Base-by-base conservation (phyloP, 2,888 invertebrate genomes). In the Lepidochitona cinerea region DNA sequence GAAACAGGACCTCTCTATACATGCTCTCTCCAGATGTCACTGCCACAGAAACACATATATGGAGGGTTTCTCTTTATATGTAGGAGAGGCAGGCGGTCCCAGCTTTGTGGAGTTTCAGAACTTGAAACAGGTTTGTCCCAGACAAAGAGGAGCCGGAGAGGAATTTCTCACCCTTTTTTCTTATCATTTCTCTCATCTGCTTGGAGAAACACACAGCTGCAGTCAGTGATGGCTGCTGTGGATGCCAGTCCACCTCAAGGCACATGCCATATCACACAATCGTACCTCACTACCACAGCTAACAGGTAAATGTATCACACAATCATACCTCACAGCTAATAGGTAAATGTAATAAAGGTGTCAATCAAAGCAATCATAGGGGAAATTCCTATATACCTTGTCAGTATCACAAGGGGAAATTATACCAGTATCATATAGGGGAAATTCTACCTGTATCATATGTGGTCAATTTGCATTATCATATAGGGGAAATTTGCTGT, bases 141-240 rank as follows among this genome's bases (percentile, higher is more conserved):
- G 59, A 59, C 59, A 59, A 59, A 59, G 59, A 59, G 59, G 59
- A 59, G 59, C 59, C 59, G 29, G 59, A 4, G 29, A 59, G 59
- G 59, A 59, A 59, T 59, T 59, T 59, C 59, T 59, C 59, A 26
- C 59, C 29, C 59, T 59, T 59, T 59, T 59, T 59, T 59, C 59
- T 59, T 59, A 59, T 59, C 59, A 59, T 29, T 32, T 59, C 59
- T 59, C 59, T 59, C 59, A 59, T 59, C 59, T 59, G 59, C 59
- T 32, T 59, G 23, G 29, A 59, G 14, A 59, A 59, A 4, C 59
- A 59, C 59, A 59, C 59, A 59, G 59, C 59, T 59, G 59, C 32
- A 23, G n/a, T 7, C 49, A 49, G 49, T 49, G 49, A 59, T 23
- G 59, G 59, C 59, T 59, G 59, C 12, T 23, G 12, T 18, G 32